Evolutionary conservation across 1,140 invertebrate genomes (phyloP), one percentile per base, ranked within the genome.

Genomic region (Diabrotica undecimpunctata): DNA sequence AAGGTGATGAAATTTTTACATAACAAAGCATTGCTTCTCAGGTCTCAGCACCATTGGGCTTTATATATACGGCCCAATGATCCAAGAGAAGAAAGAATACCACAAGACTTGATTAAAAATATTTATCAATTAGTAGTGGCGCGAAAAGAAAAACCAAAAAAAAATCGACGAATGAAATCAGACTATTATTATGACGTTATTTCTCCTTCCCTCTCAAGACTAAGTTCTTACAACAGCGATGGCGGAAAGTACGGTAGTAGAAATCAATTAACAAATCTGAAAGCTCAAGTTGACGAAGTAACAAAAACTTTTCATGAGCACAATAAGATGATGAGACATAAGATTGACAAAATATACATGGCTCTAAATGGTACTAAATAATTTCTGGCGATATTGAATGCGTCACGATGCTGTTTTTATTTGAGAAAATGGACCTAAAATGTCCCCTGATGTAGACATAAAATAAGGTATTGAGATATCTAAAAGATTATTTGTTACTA

Each of bases 51-150:
- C 74, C 86, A 88, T 58, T 87, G 87, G 61, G 83, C 85, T 5
- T 83, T 91, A 36, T 87, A 87, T 67, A 85, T 91, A 52, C 81
- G 86, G 51, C 91, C 91, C 0, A 93, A 93, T 72, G 91, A 92
- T 79, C 90, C 90, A 0, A 79, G 90, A 52, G 91, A 93, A 70
- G 88, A 84, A 56, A 83, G 88, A 70, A 83, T 93, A 65, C 90
- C 91, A 0, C 86, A 85, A 71, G 88, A 92, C 51, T 79, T 93
- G 14, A 86, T 91, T 69, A 78, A 85, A 38, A 85, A 85, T 54
- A 85, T 91, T 8, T 90, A 91, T 74, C 85, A 87, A 68, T 79
- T 92, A 66, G 90, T 91, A 0, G 86, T 84, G 0, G 86, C 87
- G 58, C 83, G 83, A n/a, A 86, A 86, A 68, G 84, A 85, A 78